Percentiles rank a stretch among this genome's conserved stretches.
Conservation (phyloP, 2,888 invertebrate species). For the Rugalucina vietnamica region DNA sequence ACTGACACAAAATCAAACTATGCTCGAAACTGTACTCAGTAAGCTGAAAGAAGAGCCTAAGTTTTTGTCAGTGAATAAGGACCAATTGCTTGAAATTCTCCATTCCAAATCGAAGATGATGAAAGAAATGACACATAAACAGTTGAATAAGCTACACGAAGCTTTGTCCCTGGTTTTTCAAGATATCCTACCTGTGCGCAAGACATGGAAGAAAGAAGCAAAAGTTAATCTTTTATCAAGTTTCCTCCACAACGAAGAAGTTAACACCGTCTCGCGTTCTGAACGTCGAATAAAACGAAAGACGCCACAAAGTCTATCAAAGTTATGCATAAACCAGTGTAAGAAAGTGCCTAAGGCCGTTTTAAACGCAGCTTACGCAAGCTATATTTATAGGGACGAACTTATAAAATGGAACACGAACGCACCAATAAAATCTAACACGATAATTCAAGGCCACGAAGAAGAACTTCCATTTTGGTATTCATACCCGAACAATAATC, state of each 20-base stretch:
- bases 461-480: constrained; percentile 16
- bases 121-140: background rate
- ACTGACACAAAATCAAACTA: background rate
- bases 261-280: background rate
- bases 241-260: background rate
- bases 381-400: background rate
- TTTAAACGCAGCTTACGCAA: constrained; percentile 13
- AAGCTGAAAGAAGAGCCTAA: too few relatives aligned
- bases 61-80: too few relatives aligned
- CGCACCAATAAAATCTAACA: background rate
- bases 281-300: background rate
- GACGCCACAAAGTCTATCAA: background rate
- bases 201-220: background rate
- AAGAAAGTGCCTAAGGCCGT: constrained; percentile 17
- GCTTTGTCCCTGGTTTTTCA: background rate
- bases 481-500: background rate
- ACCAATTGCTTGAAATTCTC: background rate
- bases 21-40: background rate
- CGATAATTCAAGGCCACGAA: background rate
- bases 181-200: background rate
- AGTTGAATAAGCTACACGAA: background rate
- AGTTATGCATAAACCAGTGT: background rate
- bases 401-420: background rate
- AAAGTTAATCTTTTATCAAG: background rate
- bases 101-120: background rate